Evolutionary conservation across 2,113 vertebrate genomes (phyloP).

Genomic region (Rhinolophus ferrumequinum): DNA sequence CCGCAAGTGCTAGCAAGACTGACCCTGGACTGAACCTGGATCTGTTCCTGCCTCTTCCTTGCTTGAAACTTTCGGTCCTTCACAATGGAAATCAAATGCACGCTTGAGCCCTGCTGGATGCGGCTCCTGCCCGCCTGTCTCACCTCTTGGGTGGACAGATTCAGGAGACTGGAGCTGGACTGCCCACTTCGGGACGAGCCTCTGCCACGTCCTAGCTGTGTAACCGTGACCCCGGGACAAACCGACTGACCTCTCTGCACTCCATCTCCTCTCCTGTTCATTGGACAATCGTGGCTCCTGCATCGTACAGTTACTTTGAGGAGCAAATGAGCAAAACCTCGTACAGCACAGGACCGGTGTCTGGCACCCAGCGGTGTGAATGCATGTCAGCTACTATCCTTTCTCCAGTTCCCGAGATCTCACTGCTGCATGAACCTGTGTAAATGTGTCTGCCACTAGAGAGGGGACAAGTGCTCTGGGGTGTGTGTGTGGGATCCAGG

Average conservation of each 20-base stretch:
- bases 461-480: no score
- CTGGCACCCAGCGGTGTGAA: background rate
- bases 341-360: fast-evolving
- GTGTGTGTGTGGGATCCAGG: no score
- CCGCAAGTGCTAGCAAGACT: background rate
- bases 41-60: background rate
- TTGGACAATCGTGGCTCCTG: background rate
- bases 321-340: background rate
- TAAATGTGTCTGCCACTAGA: background rate
- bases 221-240: background rate
- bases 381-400: background rate
- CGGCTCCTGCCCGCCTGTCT: background rate
- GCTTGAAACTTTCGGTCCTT: background rate
- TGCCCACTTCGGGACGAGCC: background rate
- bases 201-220: background rate
- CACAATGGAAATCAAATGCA: background rate
- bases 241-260: background rate
- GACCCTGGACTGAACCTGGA: background rate
- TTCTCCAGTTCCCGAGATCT: background rate
- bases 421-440: background rate
- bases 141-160: fast-evolving
- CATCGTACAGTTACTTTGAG: background rate
- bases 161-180: background rate
- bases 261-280: background rate
- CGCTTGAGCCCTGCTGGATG: background rate